Conservation (phyloP, 2,797 vertebrate species). For the Aphelocoma californica region DNA sequence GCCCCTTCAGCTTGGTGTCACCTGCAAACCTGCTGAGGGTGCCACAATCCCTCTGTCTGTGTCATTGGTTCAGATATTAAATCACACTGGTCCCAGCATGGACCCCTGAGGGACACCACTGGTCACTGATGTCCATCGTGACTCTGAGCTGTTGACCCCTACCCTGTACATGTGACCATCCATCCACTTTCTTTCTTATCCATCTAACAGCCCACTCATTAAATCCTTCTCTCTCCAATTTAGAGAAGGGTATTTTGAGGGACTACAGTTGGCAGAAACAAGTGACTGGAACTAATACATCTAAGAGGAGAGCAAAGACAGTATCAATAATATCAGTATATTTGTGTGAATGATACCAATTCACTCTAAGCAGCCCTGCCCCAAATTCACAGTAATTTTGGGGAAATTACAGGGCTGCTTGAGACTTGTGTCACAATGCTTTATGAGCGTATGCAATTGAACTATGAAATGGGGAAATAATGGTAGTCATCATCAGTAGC, state of each 20-base stretch:
- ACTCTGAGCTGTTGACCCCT: neutral
- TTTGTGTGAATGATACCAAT: neutral
- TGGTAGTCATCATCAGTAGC: neutral
- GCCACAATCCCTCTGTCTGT: no score
- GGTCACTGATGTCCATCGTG: neutral
- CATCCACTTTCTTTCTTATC: neutral
- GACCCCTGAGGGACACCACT: no score
- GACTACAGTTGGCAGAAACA: neutral
- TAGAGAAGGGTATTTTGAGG: neutral
- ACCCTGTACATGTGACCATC: neutral
- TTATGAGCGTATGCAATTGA: neutral
- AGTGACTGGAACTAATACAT: neutral
- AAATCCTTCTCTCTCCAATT: neutral
- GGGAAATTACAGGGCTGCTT: slow-evolving; percentile 1
- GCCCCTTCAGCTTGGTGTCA: neutral
- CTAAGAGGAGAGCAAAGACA: neutral
- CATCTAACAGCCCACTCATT: neutral
- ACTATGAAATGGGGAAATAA: slow-evolving; percentile 6
- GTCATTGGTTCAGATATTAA: neutral
- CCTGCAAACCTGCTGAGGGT: neutral
- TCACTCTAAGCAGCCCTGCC: neutral
- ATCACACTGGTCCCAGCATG: rapidly evolving
- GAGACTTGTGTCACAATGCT: neutral
- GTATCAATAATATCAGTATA: neutral
- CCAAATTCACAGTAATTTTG: neutral